Base-by-base conservation (phyloP, 2,797 vertebrate species). In the Fundulus diaphanus region DNA sequence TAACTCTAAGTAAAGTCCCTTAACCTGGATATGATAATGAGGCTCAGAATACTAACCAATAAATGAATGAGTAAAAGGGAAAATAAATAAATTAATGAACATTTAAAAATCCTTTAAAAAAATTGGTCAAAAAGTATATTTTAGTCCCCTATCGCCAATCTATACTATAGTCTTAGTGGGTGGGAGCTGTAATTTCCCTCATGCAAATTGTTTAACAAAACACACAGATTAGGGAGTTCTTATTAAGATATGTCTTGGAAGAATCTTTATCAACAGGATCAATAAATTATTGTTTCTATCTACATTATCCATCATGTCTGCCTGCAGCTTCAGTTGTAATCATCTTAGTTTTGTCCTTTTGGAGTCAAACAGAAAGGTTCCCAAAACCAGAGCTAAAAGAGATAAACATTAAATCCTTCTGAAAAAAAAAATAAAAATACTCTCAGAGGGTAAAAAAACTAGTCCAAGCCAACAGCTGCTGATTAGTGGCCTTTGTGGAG, bases 321-420 rank as follows among this genome's bases (percentile, higher is more conserved):
- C 77, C 82, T 73, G 68, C 72, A 80, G 84, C 80, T 85, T 74
- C n/a, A 31, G 63, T 82, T 83, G 80, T 81, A 85, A 87, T 87
- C 90, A 80, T 82, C 86, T 90, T 84, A 83, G 83, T 75, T 81
- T 87, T 82, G 84, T 82, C 78, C 77, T 82, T 80, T 80, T 75
- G 63, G 79, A 75, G 83, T 31, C 42, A 73, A 78, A 90, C 83
- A 81, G 73, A 82, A 79, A 83, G 78, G 83, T 84, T 91, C 88
- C 86, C 84, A 85, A 90, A 79, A 79, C 74, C 12, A 0, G 72
- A 85, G 87, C 87, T 83, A 88, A 89, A 77, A 33, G 0, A 89
- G 88, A 90, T 89, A 88, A 88, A 86, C 7, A 18, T 85, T 86
- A 74, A 86, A 80, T 75, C 84, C 87, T 82, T 86, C 68, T 78